phyloP scores from a whole-genome alignment of 1,140 invertebrate species.

The Aphidius ervi region DNA sequence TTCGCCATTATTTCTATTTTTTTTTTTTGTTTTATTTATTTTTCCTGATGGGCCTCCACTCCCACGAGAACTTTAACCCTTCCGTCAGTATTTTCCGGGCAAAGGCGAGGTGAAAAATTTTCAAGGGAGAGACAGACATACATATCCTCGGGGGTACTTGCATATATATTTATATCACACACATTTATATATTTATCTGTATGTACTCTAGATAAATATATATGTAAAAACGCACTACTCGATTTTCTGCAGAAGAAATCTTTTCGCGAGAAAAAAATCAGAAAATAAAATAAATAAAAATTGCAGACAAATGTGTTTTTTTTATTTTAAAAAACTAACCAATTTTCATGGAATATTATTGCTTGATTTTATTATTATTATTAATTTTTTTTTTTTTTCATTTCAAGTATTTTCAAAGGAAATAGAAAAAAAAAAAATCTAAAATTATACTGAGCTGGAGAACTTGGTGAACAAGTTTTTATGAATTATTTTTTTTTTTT shows the following conservation, averaged over 20 bases:
- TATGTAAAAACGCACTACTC: constrained; percentile 28
- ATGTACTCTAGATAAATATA: background rate
- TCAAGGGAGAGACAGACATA: constrained; percentile 5
- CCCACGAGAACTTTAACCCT: constrained; percentile 14
- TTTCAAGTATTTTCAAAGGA: too few relatives aligned
- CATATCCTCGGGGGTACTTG: constrained; percentile 3
- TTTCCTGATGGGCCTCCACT: constrained; percentile 1
- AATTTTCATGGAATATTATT: too few relatives aligned
- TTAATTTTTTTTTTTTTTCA: too few relatives aligned
- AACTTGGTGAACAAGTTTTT: too few relatives aligned
- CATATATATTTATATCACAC: too few relatives aligned
- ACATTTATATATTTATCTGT: background rate
- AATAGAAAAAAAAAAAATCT: too few relatives aligned
- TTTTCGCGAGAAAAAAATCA: constrained; percentile 20
- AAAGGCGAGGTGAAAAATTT: constrained; percentile 12
- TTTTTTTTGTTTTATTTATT: background rate
- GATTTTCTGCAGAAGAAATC: constrained; percentile 35
- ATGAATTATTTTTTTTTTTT: too few relatives aligned
- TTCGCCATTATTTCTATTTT: constrained; percentile 26
- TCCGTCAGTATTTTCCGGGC: constrained; percentile 23
- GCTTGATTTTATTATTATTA: too few relatives aligned
- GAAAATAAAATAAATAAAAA: background rate
- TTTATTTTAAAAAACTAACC: too few relatives aligned
- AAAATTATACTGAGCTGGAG: too few relatives aligned
- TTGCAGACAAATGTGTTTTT: too few relatives aligned